Evolutionary conservation across 2,113 vertebrate species (phyloP).

Genomic region (Engystomops pustulosus): DNA sequence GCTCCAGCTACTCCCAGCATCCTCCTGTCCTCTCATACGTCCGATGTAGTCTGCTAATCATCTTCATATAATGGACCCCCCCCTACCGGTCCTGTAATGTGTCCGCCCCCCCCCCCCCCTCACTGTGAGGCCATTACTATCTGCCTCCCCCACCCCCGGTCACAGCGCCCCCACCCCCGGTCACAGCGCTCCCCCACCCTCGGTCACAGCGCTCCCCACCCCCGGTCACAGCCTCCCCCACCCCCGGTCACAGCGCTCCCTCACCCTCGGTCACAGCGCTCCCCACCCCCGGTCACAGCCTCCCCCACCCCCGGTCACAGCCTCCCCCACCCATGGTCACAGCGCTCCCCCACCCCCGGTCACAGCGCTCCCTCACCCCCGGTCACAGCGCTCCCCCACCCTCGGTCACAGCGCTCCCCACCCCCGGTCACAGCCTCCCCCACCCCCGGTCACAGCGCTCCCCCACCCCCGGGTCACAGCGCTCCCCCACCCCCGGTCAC

Average conservation of each 20-base stretch:
- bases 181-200: constrained; percentile 4
- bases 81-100: not conserved
- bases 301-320: constrained; percentile 27
- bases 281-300: not conserved
- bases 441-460: constrained; percentile 20
- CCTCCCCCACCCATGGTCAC: constrained; percentile 38
- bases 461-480: not conserved
- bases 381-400: constrained; percentile 38
- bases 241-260: constrained; percentile 36
- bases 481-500: constrained; percentile 3
- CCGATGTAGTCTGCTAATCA: not conserved
- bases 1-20: not conserved
- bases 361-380: not conserved
- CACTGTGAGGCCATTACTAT: not conserved
- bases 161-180: constrained; percentile 40
- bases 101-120: not conserved
- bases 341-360: not conserved
- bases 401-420: not conserved
- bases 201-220: not conserved
- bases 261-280: too few relatives aligned
- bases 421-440: not conserved
- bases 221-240: not conserved
- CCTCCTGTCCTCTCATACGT: not conserved
- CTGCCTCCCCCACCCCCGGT: not conserved
- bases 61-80: not conserved